Evolutionary conservation across 2,113 vertebrate species (phyloP), one percentile per base, ranked within the genome.

Genomic region (Hippocampus zosterae): DNA sequence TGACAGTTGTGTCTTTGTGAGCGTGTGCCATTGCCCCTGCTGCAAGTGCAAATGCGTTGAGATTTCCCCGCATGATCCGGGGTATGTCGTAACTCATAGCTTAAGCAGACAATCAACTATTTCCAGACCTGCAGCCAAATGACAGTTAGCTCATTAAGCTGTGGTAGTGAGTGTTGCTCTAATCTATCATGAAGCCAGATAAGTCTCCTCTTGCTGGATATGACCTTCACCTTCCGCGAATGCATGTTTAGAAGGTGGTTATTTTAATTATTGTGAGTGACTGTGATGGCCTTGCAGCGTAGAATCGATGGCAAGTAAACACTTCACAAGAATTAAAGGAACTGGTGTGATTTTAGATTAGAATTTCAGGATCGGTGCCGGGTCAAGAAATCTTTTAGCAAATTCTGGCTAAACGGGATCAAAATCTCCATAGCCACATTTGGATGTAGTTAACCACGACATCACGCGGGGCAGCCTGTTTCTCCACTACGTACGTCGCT

Each of bases 121-220:
- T 88, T 79, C 73, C 68, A 57, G 82, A 84, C 75, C 82, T 78
- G 16, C 68, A 82, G 68, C 79, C 78, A 82, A 86, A 83, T 86
- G 87, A 81, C 81, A 82, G 79, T 78, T 81, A 60, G 81, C 71
- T 87, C 82, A 87, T 90, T 86, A 87, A 81, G 77, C 82, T 80
- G 64, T 37, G 74, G 73, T 68, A 6, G 56, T 61, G 76, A 81
- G 74, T 12, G 16, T 67, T 52, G 70, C 78, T 79, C 73, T 85
- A 88, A 85, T 88, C 84, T 87, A 84, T 70, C 81, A 75, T 80
- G 75, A 84, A 81, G 79, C 56, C 23, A 16, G 77, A 76, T 79
- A 77, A 29, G 66, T 68, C 68, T 37, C 67, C 64, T 77, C 56
- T 70, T 67, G 64, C 77, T 82, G 40, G 59, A 29, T 71, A n/a